Base-by-base conservation (phyloP, 1,140 invertebrate species). In the Gerris buenoi region DNA sequence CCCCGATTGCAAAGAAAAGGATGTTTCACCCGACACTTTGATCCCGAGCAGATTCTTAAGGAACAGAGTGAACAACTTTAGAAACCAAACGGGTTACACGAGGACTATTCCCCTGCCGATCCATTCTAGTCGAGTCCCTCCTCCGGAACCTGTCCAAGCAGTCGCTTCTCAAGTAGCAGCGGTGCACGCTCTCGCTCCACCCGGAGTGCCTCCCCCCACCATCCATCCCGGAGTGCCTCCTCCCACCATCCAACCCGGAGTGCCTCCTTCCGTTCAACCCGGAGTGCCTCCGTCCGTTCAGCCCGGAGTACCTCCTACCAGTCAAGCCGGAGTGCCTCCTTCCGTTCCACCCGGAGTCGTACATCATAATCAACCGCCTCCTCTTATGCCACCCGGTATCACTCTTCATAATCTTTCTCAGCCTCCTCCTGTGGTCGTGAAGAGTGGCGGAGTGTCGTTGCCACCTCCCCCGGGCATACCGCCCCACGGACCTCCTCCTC, bases 31-130 rank as follows among this genome's bases (percentile, higher is more conserved):
- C 0, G 91, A 91, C 65, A 92, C 89, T 2, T 80, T 98, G 15
- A 95, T 98, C 70, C 93, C 94, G 0, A 97, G 97, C 76, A 81
- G 92, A 64, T 95, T 91, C 79, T 77, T 97, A 62, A 81, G 95
- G 28, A 91, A 88, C 73, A 88, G 90, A 14, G 93, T 96, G 1
- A 86, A 86, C 61, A 87, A 88, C 71, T 97, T 95, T 75, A 89
- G 88, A 69, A 95, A 94, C 76, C 89, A 93, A 73, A 93, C 90
- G 26, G 91, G 92, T 0, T 95, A 95, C 75, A 82, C 71, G 65
- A 63, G 72, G 23, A 23, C 66, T 27, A 46, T 46, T 28, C 27
- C 5, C 58, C 60, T 25, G 27, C 66, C 18, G 3, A 67, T 0
- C 18, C 27, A 10, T 15, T 67, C 65, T 68, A 46, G 63, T 59